Evolutionary conservation across 2,113 vertebrate genomes (phyloP), one percentile per base, ranked within the genome.

Genomic region (Bos indicus): DNA sequence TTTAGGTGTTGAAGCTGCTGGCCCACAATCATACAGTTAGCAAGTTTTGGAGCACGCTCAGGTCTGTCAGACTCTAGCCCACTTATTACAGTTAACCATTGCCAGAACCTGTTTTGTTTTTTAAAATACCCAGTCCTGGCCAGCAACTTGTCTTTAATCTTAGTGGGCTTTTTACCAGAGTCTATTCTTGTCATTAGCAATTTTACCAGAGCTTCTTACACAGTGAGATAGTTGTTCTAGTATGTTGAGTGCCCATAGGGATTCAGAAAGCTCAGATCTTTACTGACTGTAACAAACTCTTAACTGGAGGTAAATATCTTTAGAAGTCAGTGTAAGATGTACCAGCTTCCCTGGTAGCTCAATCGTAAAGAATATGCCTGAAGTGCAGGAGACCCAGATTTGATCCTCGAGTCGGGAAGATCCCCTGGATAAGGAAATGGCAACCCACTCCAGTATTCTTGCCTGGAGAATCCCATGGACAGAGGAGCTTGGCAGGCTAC

Each of bases 51-150:
- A 64, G 5, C 11, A 12, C 15, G 5, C 33, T 46, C 23, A 7
- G n/a, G 21, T 95, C n/a, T 94, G 11, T 82, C 17, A 88, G 80
- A 46, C 14, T 83, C 36, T 82, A 71, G 36, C n/a, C 19, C 33
- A 15, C 91, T 82, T 46, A 85, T 96, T 97, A 8, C 1, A 95
- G 43, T 21, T 96, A 60, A 25, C 19, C 64, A 97, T 95, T 98
- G 30, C 33, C n/a, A 86, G 93, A 2, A 52, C 26, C 51, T 28
- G 26, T 1, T 46, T 51, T 67, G 1, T 67, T 71, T 96, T 92
- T 85, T 40, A 21, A 88, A 85, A 48, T 92, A 83, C 25, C n/a
- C 40, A 59, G 3, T 92, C 26, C 26, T 96, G 36, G 17, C 81
- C 80, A 54, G 33, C 46, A 93, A 19, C 60, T 90, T 88, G 12